Base-by-base conservation (phyloP, 2,888 invertebrate species). In the Synergus japonicus region DNA sequence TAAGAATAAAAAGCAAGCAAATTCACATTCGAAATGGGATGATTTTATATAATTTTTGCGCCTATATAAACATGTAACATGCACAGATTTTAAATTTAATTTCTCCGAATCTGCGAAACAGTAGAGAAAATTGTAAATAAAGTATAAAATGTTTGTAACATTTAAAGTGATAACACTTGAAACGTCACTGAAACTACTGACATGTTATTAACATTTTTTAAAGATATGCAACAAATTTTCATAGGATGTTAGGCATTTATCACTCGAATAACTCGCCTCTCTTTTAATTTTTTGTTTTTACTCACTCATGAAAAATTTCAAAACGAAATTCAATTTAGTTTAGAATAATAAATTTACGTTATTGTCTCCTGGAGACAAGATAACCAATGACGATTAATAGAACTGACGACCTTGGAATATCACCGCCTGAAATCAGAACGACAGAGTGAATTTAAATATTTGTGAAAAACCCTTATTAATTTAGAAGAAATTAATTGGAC, bases 371-470 rank as follows among this genome's bases (percentile, higher is more conserved):
- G 73, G 80, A 46, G 76, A 80, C 66, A 60, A 83, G 41, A 54
- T 76, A 81, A 76, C 78, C 78, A 73, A 76, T 80, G n/a, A 82
- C 54, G 76, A 84, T 76, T 43, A 81, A 60, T 76, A 79, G 54
- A 60, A 84, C 76, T 77, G 82, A 81, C 77, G 82, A 81, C 67
- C 80, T 79, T 49, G 82, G 82, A 41, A 80, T 15, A 65, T 80
- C 81, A 79, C 82, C 84, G 80, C 83, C 84, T 84, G 84, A 67
- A 84, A 84, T 66, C 76, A 81, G 67, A 78, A 78, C 44, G 63
- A 69, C n/a, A 69, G 22, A 69, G 13, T 60, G 60, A 60, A 60
- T 60, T 60, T 29, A 13, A 60, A 22, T 5, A 60, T 60, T 12
- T 5, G 0, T 60, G 4, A 60, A 60, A 22, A 29, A 22, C 18